Conservation (phyloP, 2,888 invertebrate species). For the Terebella lapidaria region DNA sequence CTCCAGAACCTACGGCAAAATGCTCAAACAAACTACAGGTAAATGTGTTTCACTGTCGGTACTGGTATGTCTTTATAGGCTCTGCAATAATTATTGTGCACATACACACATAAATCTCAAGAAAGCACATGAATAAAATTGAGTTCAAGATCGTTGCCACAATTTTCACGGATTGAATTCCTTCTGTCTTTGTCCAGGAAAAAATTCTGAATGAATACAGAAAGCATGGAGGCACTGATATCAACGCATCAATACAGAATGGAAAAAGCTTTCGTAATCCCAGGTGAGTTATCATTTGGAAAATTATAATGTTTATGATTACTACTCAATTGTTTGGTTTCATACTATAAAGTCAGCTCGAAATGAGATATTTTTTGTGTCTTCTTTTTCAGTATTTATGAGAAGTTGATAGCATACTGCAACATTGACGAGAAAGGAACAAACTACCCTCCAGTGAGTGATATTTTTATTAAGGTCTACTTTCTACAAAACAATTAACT, state of each 20-base stretch:
- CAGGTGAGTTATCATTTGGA: slow-evolving; percentile 50
- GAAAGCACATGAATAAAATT: no score
- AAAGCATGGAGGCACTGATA: slow-evolving; percentile 71
- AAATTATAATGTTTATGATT: no score
- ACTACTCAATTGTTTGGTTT: no score
- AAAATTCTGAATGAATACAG: slow-evolving; percentile 61
- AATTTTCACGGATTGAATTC: no score
- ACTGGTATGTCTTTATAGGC: not conserved
- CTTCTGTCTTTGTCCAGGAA: slow-evolving; percentile 3
- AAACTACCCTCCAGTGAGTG: slow-evolving; percentile 73
- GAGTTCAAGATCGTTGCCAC: no score
- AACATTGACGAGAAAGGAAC: slow-evolving; percentile 93
- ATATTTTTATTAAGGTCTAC: not conserved
- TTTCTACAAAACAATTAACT: no score
- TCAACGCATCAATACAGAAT: slow-evolving; percentile 84
- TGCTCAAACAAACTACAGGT: slow-evolving; percentile 14
- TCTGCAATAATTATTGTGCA: no score
- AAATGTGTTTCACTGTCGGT: not conserved
- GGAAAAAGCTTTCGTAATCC: slow-evolving; percentile 74
- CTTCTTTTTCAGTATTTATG: slow-evolving; percentile 79
- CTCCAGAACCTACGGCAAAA: slow-evolving; percentile 11
- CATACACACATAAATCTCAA: no score
- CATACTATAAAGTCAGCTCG: no score
- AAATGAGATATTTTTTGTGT: no score
- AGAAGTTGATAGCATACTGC: slow-evolving; percentile 90